Evolutionary conservation across 2,888 invertebrate genomes (phyloP).

Genomic region (Lasioglossum marginatum): DNA sequence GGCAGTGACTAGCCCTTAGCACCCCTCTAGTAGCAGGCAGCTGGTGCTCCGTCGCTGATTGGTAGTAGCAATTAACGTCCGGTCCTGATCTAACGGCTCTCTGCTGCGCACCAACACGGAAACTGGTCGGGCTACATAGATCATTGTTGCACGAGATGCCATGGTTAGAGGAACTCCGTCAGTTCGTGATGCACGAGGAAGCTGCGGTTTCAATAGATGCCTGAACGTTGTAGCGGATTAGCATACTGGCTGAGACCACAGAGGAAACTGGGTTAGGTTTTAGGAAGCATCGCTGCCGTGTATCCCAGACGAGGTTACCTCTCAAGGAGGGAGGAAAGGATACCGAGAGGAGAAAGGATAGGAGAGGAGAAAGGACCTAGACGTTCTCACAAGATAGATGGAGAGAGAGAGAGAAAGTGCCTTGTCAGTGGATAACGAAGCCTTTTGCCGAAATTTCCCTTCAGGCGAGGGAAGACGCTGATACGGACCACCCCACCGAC

Average conservation of each 20-base stretch:
- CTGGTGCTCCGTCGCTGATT: conserved; percentile 76
- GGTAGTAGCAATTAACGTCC: conserved; percentile 81
- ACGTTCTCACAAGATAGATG: not conserved
- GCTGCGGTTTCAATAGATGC: conserved; percentile 76
- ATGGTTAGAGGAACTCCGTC: conserved; percentile 71
- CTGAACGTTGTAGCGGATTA: conserved; percentile 73
- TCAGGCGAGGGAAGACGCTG: conserved; percentile 47
- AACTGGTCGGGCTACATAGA: conserved; percentile 73
- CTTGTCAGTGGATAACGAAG: conserved; percentile 70
- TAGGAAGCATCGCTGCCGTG: conserved; percentile 57
- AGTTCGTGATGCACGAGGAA: conserved; percentile 67
- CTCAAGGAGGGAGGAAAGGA: conserved; percentile 9
- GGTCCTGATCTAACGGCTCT: conserved; percentile 75
- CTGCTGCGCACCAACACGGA: conserved; percentile 70
- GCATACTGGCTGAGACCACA: conserved; percentile 72
- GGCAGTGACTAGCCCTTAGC: conserved; percentile 61
- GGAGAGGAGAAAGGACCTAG: conserved; percentile 7
- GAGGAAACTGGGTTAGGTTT: conserved; percentile 75
- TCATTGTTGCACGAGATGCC: conserved; percentile 78
- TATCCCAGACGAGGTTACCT: conserved; percentile 46
- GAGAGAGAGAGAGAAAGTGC: conserved; percentile 38
- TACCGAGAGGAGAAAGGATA: conserved; percentile 16
- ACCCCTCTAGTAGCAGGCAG: conserved; percentile 49
- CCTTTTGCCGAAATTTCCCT: conserved; percentile 63
- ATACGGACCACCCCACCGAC: conserved; percentile 23